phyloP scores from a whole-genome alignment of 1,140 invertebrate genomes.

The Drosophila busckii region DNA sequence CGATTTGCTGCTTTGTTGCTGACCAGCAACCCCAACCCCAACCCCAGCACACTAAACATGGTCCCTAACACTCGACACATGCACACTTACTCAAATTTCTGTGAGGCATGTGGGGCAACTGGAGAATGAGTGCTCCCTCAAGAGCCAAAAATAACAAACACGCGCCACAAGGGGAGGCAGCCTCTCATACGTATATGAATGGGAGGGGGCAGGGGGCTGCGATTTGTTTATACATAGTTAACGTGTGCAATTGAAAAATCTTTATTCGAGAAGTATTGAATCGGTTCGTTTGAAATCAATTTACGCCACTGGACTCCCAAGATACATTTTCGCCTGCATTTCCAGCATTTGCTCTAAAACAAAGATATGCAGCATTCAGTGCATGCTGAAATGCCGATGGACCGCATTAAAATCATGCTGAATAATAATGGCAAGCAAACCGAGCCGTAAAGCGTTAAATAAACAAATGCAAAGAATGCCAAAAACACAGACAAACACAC shows the following conservation, averaged over 20 bases:
- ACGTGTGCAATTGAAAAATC: slow-evolving; percentile 66
- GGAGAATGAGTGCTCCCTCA: slow-evolving; percentile 48
- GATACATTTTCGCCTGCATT: no score
- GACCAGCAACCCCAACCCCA: not conserved
- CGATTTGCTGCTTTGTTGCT: slow-evolving; percentile 4
- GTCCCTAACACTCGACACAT: slow-evolving; percentile 12
- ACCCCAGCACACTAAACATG: not conserved
- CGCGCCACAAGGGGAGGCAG: no score
- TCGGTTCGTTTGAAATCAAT: slow-evolving; percentile 16
- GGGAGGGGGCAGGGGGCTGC: not conserved
- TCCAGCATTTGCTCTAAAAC: no score
- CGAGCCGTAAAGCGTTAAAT: slow-evolving; percentile 42
- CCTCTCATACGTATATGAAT: no score
- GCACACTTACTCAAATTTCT: slow-evolving; percentile 10
- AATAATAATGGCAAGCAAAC: slow-evolving; percentile 26
- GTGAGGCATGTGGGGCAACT: slow-evolving; percentile 44
- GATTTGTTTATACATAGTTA: slow-evolving; percentile 66
- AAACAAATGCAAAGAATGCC: slow-evolving; percentile 44
- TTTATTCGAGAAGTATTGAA: slow-evolving; percentile 60
- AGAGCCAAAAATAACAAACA: slow-evolving; percentile 63
- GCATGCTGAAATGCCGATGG: slow-evolving; percentile 20
- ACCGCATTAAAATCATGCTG: slow-evolving; percentile 32
- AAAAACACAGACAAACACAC: slow-evolving; percentile 11
- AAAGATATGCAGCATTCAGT: slow-evolving; percentile 15
- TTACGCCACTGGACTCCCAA: no score